Percentiles rank a stretch among this genome's conserved stretches.
phyloP scores from a whole-genome alignment of 2,888 invertebrate genomes.

The Hypomecis atomaria region DNA sequence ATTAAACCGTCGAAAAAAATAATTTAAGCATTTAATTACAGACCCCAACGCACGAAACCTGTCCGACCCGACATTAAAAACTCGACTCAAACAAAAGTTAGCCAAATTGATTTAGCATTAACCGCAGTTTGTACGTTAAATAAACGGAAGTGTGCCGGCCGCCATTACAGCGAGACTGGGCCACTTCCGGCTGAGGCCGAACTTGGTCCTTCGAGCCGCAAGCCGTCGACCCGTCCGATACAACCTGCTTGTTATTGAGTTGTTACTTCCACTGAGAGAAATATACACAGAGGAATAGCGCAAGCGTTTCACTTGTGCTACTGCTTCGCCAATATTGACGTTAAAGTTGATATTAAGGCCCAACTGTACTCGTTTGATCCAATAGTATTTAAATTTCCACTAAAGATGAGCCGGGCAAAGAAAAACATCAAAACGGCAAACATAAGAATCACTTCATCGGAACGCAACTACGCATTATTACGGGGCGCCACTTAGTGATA shows the following conservation, averaged over 20 bases:
- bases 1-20: background rate
- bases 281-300: background rate
- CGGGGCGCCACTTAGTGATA: too few relatives aligned
- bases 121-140: conserved; percentile 26
- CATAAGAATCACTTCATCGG: too few relatives aligned
- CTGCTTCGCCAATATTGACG: too few relatives aligned
- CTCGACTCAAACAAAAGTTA: conserved; percentile 18
- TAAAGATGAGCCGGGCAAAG: too few relatives aligned
- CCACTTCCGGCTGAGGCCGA: conserved; percentile 41
- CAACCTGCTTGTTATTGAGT: conserved; percentile 28
- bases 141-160: conserved; percentile 45
- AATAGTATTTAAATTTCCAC: too few relatives aligned
- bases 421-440: too few relatives aligned
- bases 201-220: conserved; percentile 30
- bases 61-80: conserved; percentile 17
- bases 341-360: too few relatives aligned
- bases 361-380: too few relatives aligned
- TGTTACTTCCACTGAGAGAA: conserved; percentile 12
- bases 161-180: conserved; percentile 41
- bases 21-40: background rate
- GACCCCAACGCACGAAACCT: conserved; percentile 1
- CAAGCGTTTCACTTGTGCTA: background rate
- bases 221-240: conserved; percentile 13
- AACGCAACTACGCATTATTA: too few relatives aligned
- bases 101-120: conserved; percentile 30